Conservation (phyloP, 2,797 vertebrate genomes). For the Spea hammondii region DNA sequence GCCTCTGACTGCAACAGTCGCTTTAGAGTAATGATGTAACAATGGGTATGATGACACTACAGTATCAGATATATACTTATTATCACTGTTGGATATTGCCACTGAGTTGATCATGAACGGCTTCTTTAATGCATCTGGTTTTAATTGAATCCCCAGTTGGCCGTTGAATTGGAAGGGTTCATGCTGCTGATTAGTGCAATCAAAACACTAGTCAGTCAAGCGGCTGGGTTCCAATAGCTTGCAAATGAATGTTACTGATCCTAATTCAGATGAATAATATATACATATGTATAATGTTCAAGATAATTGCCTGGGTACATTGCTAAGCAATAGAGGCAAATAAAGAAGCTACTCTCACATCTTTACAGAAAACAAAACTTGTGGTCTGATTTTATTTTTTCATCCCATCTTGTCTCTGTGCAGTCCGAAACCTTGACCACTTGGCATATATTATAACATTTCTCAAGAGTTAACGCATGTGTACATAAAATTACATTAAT, state of each 20-base stretch:
- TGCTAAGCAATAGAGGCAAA: too few relatives aligned
- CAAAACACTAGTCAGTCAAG: conserved; percentile 19
- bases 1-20: background rate
- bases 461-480: too few relatives aligned
- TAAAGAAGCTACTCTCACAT: too few relatives aligned
- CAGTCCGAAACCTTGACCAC: too few relatives aligned
- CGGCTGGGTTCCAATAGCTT: conserved; percentile 23
- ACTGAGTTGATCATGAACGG: conserved; percentile 45
- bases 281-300: too few relatives aligned
- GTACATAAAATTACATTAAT: too few relatives aligned
- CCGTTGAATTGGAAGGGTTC: conserved; percentile 43
- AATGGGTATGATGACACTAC: conserved; percentile 27
- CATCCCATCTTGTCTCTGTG: too few relatives aligned
- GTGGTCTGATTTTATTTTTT: too few relatives aligned
- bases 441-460: too few relatives aligned
- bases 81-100: conserved; percentile 41
- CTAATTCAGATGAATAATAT: conserved; percentile 8
- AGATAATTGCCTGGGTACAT: too few relatives aligned
- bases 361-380: too few relatives aligned
- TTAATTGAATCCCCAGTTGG: conserved; percentile 50
- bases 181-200: conserved; percentile 45
- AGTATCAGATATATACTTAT: conserved; percentile 38
- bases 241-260: conserved; percentile 15
- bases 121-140: conserved; percentile 40
- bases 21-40: conserved; percentile 19